Evolutionary conservation across 2,888 invertebrate species (phyloP).

Genomic region (Aleiodes leptofemur): DNA sequence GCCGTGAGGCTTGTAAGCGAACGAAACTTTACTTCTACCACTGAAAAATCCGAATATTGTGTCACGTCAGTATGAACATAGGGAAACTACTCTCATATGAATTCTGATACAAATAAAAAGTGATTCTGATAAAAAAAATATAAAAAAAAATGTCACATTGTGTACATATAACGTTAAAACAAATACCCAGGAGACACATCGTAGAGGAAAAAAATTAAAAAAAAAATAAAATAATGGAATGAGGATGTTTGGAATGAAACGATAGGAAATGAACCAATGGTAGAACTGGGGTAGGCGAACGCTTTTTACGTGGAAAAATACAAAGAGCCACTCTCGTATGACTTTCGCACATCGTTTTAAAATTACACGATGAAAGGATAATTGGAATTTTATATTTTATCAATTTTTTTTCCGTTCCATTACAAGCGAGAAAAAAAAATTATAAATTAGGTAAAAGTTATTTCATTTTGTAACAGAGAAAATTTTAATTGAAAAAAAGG

Average conservation of each 20-base stretch:
- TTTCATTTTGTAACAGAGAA: no score
- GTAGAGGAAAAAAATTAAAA: neutral
- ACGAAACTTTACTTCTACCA: no score
- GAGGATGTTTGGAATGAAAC: neutral
- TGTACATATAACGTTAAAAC: neutral
- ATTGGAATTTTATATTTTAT: neutral
- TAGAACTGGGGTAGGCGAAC: no score
- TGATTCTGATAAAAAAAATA: neutral
- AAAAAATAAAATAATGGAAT: neutral
- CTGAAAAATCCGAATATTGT: no score
- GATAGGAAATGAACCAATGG: neutral
- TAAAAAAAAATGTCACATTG: conserved; percentile 14
- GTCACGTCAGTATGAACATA: no score
- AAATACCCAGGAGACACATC: conserved; percentile 6
- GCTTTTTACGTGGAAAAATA: neutral
- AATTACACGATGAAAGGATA: neutral
- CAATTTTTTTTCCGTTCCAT: neutral
- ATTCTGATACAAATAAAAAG: neutral
- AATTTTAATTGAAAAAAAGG: no score
- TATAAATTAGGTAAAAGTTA: no score
- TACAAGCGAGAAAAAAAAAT: no score
- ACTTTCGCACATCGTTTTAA: no score
- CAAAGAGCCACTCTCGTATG: neutral
- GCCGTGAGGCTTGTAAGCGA: no score
- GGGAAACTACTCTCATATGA: no score